Percentiles rank a stretch among this genome's conserved stretches.
phyloP scores from a whole-genome alignment of 2,797 vertebrate species.

The Bradypodion ventrale region DNA sequence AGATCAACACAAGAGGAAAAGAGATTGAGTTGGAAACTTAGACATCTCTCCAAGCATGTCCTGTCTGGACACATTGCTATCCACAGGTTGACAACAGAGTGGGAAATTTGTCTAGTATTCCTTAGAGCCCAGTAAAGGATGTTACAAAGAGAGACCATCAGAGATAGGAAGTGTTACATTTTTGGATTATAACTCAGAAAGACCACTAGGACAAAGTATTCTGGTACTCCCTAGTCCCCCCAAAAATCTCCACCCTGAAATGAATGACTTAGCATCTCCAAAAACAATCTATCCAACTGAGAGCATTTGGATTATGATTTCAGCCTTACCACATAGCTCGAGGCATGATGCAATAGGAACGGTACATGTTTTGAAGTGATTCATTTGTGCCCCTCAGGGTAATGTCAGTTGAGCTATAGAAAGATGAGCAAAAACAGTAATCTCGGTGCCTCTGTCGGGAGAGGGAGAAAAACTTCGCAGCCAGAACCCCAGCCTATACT shows the following conservation, averaged over 20 bases:
- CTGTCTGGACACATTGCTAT: background rate
- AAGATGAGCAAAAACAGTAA: background rate
- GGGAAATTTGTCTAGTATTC: background rate
- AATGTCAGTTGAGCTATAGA: background rate
- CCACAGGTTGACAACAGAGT: no score
- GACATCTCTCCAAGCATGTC: background rate
- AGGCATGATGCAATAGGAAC: background rate
- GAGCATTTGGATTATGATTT: conserved; percentile 15
- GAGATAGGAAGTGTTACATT: no score
- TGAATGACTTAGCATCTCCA: no score
- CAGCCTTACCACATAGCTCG: background rate
- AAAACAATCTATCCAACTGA: background rate
- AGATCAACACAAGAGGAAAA: no score
- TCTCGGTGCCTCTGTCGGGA: background rate
- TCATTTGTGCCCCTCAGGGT: background rate
- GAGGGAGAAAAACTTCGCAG: background rate
- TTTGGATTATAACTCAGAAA: no score
- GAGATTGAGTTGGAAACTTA: background rate
- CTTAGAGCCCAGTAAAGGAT: background rate
- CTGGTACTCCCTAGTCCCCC: no score
- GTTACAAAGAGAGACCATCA: background rate
- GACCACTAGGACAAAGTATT: no score
- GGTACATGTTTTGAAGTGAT: background rate
- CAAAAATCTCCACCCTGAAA: no score
- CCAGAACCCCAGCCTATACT: background rate